Base-by-base conservation (phyloP, 2,797 vertebrate genomes). In the Gymnothorax reevesii region DNA sequence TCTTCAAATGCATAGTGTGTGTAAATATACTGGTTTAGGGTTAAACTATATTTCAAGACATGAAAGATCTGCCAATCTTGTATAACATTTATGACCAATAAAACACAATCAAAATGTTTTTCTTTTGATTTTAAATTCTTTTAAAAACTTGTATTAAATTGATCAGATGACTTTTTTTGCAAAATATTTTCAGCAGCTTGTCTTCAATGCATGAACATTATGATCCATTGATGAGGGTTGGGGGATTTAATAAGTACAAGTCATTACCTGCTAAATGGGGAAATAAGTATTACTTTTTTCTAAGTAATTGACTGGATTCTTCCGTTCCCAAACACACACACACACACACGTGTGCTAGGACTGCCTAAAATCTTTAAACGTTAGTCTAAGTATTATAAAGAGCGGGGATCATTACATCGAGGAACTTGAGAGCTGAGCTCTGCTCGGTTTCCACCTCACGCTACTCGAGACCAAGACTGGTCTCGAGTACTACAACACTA, bases 11-110 rank as follows among this genome's bases (percentile, higher is more conserved):
- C 59, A 82, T 84, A 66, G 85, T 88, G 85, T 88, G 88, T 88
- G 88, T 89, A 85, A 80, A 84, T 89, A 87, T 83, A 82, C 73
- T 87, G 77, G 75, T 85, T 77, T 80, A 79, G 42, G 75, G 62
- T 83, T 86, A 83, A 87, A 86, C 64, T 85, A 85, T 82, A 86
- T 59, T 82, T 82, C 54, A 77, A 52, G 20, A 59, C 84, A 86
- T 86, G 64, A 84, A 75, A 75, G 64, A 86, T 55, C 79, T 88
- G 87, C 79, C 57, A 86, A 86, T 88, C 85, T 86, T 86, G 57
- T 85, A 86, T 86, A 33, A 86, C 69, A 83, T 84, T 85, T 83
- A 86, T 88, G 87, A 89, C 87, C 85, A 89, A 88, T 89, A 89
- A 89, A 88, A 89, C 84, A 85, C 88, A 84, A 84, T 89, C 42